phyloP scores from a whole-genome alignment of 2,797 vertebrate genomes.

The Coregonus sp. region DNA sequence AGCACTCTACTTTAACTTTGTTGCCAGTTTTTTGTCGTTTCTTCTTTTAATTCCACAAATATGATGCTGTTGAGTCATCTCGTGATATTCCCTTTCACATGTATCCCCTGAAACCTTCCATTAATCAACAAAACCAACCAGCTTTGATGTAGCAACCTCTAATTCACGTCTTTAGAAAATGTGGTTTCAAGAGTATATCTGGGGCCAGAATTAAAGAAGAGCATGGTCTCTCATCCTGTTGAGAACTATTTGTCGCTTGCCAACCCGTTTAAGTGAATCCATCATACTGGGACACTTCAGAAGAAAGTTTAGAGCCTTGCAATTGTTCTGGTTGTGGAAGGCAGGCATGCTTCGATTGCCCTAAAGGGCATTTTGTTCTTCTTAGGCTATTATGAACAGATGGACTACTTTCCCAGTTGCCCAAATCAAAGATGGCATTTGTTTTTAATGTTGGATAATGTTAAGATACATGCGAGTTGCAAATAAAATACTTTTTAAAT shows the following conservation, averaged over 20 bases:
- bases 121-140: conserved; percentile 67
- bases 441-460: conserved; percentile 69
- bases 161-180: conserved; percentile 55
- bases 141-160: conserved; percentile 34
- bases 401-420: conserved; percentile 62
- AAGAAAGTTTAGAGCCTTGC: conserved; percentile 43
- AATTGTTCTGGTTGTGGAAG: conserved; percentile 61
- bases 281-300: conserved; percentile 56
- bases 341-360: conserved; percentile 61
- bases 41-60: conserved; percentile 48
- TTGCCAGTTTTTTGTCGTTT: conserved; percentile 32
- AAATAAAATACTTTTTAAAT: conserved; percentile 63
- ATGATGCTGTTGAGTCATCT: conserved; percentile 45
- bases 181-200: conserved; percentile 57
- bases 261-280: conserved; percentile 71
- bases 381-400: conserved; percentile 73
- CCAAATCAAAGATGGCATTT: conserved; percentile 70
- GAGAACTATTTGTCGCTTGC: conserved; percentile 67
- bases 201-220: conserved; percentile 64
- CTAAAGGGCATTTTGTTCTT: conserved; percentile 70
- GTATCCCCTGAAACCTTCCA: conserved; percentile 54
- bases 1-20: conserved; percentile 37
- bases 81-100: conserved; percentile 46
- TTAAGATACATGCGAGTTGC: conserved; percentile 43
- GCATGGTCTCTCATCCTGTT: conserved; percentile 61